These are phyloP conservation scores for Oryzias curvinotus DNA, from an alignment of 2,113 vertebrate genomes.

Conservation along the genomic window DNA sequence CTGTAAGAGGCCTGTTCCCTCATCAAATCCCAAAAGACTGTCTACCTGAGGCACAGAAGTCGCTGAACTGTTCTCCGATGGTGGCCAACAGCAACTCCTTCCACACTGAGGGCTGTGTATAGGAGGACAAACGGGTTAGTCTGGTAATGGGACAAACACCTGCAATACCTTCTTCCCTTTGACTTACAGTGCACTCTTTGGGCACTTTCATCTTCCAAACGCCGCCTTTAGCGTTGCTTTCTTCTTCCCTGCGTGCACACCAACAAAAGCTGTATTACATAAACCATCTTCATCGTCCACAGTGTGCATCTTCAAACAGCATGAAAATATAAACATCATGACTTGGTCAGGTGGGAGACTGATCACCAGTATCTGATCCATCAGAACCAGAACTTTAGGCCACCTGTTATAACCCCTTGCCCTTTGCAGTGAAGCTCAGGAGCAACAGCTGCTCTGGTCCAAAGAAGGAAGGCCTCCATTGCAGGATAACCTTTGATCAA, in stretches of 20 bases:
- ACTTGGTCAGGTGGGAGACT: no score
- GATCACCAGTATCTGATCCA: no score
- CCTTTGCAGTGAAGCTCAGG: no score
- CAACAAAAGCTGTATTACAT: not conserved
- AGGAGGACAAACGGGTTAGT: conserved; percentile 11
- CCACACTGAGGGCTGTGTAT: conserved; percentile 86
- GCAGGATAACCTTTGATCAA: no score
- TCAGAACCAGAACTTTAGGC: no score
- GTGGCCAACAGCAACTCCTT: conserved; percentile 94
- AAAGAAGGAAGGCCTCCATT: no score
- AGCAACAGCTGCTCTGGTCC: no score
- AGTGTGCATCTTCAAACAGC: not conserved
- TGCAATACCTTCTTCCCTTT: not conserved
- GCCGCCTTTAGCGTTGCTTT: conserved; percentile 94
- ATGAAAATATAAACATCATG: not conserved
- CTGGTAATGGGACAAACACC: not conserved
- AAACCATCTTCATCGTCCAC: not conserved
- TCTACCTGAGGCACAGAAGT: conserved; percentile 86
- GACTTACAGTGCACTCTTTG: conserved; percentile 88
- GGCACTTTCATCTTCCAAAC: conserved; percentile 97
- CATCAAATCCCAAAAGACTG: not conserved
- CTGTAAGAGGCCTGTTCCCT: not conserved
- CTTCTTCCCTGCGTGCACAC: conserved; percentile 86
- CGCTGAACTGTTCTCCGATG: conserved; percentile 95
- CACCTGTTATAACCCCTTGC: no score